Base-by-base conservation (phyloP, 2,888 invertebrate genomes). In the Carterocephalus palaemon region DNA sequence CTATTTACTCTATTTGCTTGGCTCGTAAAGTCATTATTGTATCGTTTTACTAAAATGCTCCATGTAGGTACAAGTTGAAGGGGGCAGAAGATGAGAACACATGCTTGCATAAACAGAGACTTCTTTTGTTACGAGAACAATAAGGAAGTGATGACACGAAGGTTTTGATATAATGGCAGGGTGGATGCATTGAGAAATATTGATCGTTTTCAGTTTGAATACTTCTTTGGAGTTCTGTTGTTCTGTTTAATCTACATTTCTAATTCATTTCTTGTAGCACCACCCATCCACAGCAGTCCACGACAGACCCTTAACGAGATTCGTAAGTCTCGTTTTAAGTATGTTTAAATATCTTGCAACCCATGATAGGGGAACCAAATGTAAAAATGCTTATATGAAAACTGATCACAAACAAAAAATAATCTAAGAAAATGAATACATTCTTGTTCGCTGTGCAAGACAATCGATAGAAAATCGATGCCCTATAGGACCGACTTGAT, bases 1-100 rank as follows among this genome's bases (percentile, higher is more conserved):
- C 66, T 73, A 63, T 74, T 70, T 68, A 64, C 65, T 64, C 58
- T 72, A 67, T 71, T 75, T 73, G 68, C 66, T 65, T 60, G 56
- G 69, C 68, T 61, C 67, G 60, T 69, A 50, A 50, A 56, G 53
- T 52, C 55, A 50, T 58, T 58, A 60, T 60, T 60, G 62, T 62
- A 63, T 64, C 62, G 43, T 54, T 54, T 62, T 62, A 58, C 60
- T 51, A 49, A 48, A 50, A 51, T 45, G 46, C 34, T 43, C 29
- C 42, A 32, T 31, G 43, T 39, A 33, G 39, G 20, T 29, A 42
- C 36, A 43, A 36, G 22, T 36, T 34, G 26, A 42, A 28, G 36
- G 43, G 42, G 43, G 29, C 20, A 42, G 34, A 29, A 36, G 43
- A 43, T 36, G 43, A 42, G 42, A 36, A 36, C 22, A 33, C 33